A percentile compares a stretch with the other conserved stretches of the same genome.
These are phyloP conservation scores for Digitonthophagus gazella DNA, from an alignment of 2,888 invertebrate species.

Conservation along the genomic window DNA sequence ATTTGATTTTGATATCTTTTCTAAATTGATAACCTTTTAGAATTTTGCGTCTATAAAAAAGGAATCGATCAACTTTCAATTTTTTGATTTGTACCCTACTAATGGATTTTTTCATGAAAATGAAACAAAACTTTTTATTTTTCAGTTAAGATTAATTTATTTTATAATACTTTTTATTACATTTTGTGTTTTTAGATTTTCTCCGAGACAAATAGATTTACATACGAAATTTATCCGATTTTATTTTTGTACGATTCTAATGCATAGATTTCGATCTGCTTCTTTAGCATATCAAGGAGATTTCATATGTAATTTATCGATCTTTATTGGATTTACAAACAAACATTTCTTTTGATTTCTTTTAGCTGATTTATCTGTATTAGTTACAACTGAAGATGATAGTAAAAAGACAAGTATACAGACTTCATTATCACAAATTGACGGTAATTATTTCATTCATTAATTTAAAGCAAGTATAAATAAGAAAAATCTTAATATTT, in stretches of 20 bases:
- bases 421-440: not conserved
- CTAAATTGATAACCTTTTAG: not conserved
- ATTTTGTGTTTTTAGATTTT: not conserved
- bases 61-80: not conserved
- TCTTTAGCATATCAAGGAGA: constrained; percentile 3
- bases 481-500: not conserved
- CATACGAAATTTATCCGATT: not conserved
- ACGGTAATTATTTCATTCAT: not conserved
- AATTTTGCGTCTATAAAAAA: not conserved
- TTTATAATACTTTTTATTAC: not conserved
- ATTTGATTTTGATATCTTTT: not conserved
- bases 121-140: constrained; percentile 5
- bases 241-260: constrained; percentile 6
- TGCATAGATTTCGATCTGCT: constrained; percentile 7
- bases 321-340: not conserved
- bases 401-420: not conserved
- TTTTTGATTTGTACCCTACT: not conserved
- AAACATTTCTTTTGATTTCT: not conserved
- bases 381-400: not conserved
- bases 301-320: not conserved
- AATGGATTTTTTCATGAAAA: constrained; percentile 7
- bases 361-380: not conserved
- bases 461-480: not conserved
- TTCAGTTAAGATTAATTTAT: not conserved
- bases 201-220: constrained; percentile 7